Percentiles rank a stretch among this genome's conserved stretches.
These are phyloP conservation scores for Anas bahamensis DNA, from an alignment of 2,797 vertebrate species.

Conservation along the genomic window DNA sequence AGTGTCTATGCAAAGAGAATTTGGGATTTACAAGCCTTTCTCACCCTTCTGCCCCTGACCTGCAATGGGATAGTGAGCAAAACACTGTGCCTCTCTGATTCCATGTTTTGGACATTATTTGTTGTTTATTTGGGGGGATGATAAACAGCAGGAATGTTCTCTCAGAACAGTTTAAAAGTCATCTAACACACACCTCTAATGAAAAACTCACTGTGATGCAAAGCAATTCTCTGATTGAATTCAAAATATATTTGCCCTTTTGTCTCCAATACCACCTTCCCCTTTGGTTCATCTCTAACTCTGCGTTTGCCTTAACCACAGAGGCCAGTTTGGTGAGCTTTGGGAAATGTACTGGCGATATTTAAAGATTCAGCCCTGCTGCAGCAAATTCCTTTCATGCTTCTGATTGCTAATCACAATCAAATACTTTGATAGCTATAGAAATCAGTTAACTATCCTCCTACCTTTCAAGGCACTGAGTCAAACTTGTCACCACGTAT, in stretches of 20 bases:
- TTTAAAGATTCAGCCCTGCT: conserved; percentile 31
- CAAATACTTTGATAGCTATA: conserved; percentile 31
- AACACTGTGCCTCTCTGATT: background rate
- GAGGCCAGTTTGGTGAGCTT: background rate
- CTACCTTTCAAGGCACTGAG: background rate
- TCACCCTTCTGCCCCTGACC: background rate
- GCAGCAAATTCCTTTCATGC: conserved; percentile 40
- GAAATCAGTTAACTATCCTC: conserved; percentile 41
- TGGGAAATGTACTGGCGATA: background rate
- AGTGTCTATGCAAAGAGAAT: background rate
- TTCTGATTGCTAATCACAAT: conserved; percentile 61
- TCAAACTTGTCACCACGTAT: conserved; percentile 10
- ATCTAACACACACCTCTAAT: background rate
- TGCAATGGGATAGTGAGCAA: background rate
- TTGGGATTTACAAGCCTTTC: background rate
- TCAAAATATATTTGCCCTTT: background rate
- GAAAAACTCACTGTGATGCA: background rate
- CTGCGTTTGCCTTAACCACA: background rate
- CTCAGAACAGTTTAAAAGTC: background rate
- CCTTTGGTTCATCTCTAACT: background rate
- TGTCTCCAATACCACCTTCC: background rate
- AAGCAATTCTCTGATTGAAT: background rate
- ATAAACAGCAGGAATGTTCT: background rate
- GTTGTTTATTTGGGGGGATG: background rate
- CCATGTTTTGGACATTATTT: accelerated